Evolutionary conservation across 2,797 vertebrate species (phyloP), one percentile per base, ranked within the genome.

Genomic region (Pseudochromis fuscus): DNA sequence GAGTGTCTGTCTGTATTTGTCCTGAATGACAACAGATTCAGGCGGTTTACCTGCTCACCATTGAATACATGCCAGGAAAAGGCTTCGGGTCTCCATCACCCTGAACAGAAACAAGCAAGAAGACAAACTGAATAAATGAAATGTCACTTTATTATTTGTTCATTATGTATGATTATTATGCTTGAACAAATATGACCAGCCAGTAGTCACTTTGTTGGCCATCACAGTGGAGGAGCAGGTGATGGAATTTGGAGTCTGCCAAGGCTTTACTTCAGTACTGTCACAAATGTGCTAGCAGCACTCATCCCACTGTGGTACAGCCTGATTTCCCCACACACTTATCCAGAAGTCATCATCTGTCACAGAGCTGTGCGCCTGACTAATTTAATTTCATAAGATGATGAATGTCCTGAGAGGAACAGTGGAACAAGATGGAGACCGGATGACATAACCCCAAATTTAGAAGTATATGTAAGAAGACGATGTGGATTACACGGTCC

Each of bases 341-440:
- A 75, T 84, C 57, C 69, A 77, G 51, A 81, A 73, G 78, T 74
- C 72, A 81, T 69, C 75, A 78, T 44, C 49, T 45, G 60, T 79
- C 73, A 78, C 63, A 70, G 77, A 67, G 70, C 61, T 67, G 60
- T 59, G 57, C 2, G 27, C 61, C 62, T 40, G 44, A 76, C 66
- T 88, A 70, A 90, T 89, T 86, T 61, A 75, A 84, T 91, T 89
- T 85, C 61, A 85, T 73, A 62, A 80, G 45, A 79, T 73, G 51
- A 38, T 80, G 68, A 67, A 68, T 85, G 57, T 86, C 76, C 64
- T 72, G n/a, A 77, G 77, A 81, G 66, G 55, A 81, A 67, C 27
- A 27, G 66, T 3, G 18, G 40, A 74, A 57, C 57, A 58, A 52
- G 28, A 42, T 51, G 27, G 49, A 49, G 66, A 70, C 52, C 60